These are phyloP conservation scores for Gila orcuttii DNA, from an alignment of 2,113 vertebrate species.

Conservation along the genomic window DNA sequence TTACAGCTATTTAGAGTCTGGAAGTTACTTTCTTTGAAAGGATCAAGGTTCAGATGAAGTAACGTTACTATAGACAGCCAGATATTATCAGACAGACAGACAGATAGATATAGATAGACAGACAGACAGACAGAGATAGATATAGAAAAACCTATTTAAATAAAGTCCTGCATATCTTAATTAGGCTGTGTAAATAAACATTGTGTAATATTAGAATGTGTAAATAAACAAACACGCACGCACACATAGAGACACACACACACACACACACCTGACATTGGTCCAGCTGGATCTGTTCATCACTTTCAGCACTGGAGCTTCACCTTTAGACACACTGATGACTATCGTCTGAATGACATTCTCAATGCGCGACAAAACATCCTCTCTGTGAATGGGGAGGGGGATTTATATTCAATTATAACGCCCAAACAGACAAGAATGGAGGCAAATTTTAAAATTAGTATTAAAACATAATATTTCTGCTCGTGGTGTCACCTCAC, in stretches of 20 bases:
- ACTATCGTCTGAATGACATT: constrained; percentile 79
- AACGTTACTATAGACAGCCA: neutral
- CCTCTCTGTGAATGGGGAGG: constrained; percentile 69
- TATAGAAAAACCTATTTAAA: neutral
- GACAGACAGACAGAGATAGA: neutral
- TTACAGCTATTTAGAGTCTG: constrained; percentile 64
- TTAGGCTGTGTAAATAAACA: neutral
- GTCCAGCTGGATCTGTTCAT: constrained; percentile 77
- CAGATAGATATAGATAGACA: neutral
- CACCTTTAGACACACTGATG: constrained; percentile 72
- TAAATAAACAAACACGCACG: neutral
- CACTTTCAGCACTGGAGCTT: constrained; percentile 77
- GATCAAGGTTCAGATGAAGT: constrained; percentile 16
- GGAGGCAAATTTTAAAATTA: neutral
- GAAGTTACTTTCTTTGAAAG: constrained; percentile 64
- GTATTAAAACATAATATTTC: neutral
- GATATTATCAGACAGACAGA: neutral
- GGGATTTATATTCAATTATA: neutral
- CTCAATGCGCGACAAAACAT: constrained; percentile 86
- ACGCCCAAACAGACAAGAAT: neutral
- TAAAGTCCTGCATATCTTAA: neutral
- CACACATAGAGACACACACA: neutral
- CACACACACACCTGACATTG: constrained; percentile 76
- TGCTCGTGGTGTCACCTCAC: constrained; percentile 62
- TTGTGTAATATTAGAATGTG: neutral